Base-by-base conservation (phyloP, 2,113 vertebrate species). In the Myrmophylax atrothorax region DNA sequence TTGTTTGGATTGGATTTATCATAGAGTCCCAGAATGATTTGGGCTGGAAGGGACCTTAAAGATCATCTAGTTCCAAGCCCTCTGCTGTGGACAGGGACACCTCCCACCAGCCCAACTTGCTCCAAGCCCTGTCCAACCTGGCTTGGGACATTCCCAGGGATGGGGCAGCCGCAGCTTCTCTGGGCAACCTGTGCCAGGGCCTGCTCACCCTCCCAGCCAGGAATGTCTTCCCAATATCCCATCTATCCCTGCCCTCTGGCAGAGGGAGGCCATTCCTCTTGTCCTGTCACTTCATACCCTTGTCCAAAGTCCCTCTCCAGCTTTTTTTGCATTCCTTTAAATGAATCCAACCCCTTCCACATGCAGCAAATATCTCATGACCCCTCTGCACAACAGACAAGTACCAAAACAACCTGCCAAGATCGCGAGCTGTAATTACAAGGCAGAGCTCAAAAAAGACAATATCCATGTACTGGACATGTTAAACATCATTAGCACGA, bases 31-130 rank as follows among this genome's bases (percentile, higher is more conserved):
- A 19, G 68, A 14, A 29, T 17, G 18, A 33, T 7, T 29, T 33
- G 37, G 37, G 44, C 19, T 15, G 59, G 67, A 44, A 81, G 5
- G 38, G 12, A 24, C 1, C 3, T 38, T 29, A 44, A 38, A 59
- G 4, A 3, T 2, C 37, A 59, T 22, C 35, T 0, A 10, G 5
- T 60, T 1, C 31, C 25, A 42, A 8, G 1, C 4, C 29, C 14
- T 1, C 7, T 58, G 42, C 60, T 29, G 15, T 24, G 50, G 38
- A 24, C n/a, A 66, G 82, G 70, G 52, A 25, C 72, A 52, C 13
- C 7, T 74, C 0, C 15, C 69, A n/a, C 28, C 0, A 0, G 16
- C 12, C 28, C 69, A 82, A 16, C 19, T 0, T 40, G 62, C 28
- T 68, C 78, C 24, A 29, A 38, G 4, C 14, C 22, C 14, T 0